Base-by-base conservation (phyloP, 53 echinoderm and acorn worm species). In the Patiria pectinifera region DNA sequence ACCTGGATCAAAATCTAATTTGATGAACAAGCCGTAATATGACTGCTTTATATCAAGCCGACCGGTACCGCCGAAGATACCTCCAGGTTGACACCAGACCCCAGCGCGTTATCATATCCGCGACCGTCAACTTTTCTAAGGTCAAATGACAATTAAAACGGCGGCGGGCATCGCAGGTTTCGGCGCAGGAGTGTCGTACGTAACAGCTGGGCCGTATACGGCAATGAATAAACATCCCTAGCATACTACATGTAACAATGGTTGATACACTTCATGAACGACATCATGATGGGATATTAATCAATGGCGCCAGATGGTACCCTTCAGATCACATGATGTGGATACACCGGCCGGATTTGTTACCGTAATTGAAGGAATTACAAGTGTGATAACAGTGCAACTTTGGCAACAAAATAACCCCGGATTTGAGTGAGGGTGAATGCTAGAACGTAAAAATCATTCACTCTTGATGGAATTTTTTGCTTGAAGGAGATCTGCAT, bases 1-100 rank as follows among this genome's bases (percentile, higher is more conserved):
- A 23, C 80, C 48, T 11, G 46, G 80, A 45, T 79, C 80, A 79
- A 78, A 78, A 78, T 78, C 26, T 78, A 44, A 79, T 79, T 79
- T 79, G 5, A 19, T 45, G 80, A 47, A 79, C 45, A 46, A 46
- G 80, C 80, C 46, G 15, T 25, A 79, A 79, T 79, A 13, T 4
- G 45, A 47, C 80, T 45, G 80, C 80, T 47, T 44, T 45, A 79
- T 45, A 46, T 45, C 0, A 46, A 79, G 21, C 80, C 15, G 45
- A 18, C 74, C 22, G 74, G 74, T 74, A 74, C 74, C 2, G 21
- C 19, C 18, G 74, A 74, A 74, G 74, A 74, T 66, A 66, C 15
- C 15, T 4, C 0, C 0, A 11, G 66, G 12, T 66, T 66, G 66
- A 66, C 66, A 66, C 19, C 66, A 66, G 66, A 18, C 3, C 15